Evolutionary conservation across 2,797 vertebrate species (phyloP).

Genomic region (Spondyliosoma cantharus): DNA sequence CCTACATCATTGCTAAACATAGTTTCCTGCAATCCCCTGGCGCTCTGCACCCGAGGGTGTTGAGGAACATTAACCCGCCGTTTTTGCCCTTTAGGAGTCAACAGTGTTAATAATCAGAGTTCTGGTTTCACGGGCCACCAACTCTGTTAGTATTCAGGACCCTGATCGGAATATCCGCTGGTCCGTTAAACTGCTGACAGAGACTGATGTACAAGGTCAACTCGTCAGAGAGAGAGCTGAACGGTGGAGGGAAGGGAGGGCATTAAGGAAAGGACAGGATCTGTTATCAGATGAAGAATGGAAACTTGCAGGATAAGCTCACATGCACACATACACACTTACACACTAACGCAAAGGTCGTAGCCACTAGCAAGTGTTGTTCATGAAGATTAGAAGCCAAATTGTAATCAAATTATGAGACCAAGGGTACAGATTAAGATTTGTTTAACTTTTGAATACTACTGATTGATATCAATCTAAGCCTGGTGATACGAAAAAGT

Average conservation of each 20-base stretch:
- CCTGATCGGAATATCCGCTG: conserved; percentile 89
- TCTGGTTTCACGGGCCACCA: conserved; percentile 87
- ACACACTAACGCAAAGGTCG: conserved; percentile 20
- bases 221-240: conserved; percentile 52
- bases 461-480: background rate
- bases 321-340: conserved; percentile 20
- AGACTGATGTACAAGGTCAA: conserved; percentile 83
- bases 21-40: conserved; percentile 4
- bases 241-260: conserved; percentile 71
- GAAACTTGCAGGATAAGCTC: conserved; percentile 79
- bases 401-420: conserved; percentile 15
- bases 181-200: conserved; percentile 85
- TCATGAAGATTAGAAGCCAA: conserved; percentile 39
- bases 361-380: background rate
- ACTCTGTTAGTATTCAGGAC: conserved; percentile 85
- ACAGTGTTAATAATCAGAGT: conserved; percentile 94
- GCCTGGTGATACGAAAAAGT: background rate
- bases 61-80: conserved; percentile 81
- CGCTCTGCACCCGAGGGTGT: conserved; percentile 44
- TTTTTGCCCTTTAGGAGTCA: conserved; percentile 87
- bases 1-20: conserved; percentile 33
- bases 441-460: conserved; percentile 29
- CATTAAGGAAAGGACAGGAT: conserved; percentile 71
- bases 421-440: conserved; percentile 20
- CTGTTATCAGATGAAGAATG: conserved; percentile 83